These are phyloP conservation scores for Urocyon cinereoargenteus DNA, from an alignment of 2,797 vertebrate species.

Conservation along the genomic window DNA sequence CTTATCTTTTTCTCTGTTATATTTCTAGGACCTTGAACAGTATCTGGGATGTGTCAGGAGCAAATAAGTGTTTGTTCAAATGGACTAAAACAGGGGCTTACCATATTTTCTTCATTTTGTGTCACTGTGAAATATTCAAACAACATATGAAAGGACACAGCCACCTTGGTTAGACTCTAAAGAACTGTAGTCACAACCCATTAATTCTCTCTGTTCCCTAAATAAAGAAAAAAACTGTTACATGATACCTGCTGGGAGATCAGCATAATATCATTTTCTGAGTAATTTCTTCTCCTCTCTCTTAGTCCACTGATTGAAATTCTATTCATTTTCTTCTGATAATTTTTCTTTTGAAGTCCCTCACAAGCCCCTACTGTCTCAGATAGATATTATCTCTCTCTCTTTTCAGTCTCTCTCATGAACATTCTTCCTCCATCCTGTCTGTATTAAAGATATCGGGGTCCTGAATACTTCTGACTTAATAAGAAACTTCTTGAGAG, in stretches of 20 bases:
- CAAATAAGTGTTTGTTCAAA: not conserved
- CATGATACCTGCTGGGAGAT: not conserved
- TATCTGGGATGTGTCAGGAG: not conserved
- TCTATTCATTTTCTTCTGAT: slow-evolving; percentile 21
- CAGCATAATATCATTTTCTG: not conserved
- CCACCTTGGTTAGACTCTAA: not conserved
- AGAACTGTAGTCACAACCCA: not conserved
- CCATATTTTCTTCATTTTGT: not conserved
- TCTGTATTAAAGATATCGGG: not conserved
- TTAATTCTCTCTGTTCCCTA: not conserved
- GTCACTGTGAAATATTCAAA: not conserved
- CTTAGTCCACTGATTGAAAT: slow-evolving; percentile 17
- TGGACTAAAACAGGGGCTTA: not conserved
- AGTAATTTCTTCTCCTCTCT: not conserved
- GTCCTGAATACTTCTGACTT: not conserved
- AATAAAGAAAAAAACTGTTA: not conserved
- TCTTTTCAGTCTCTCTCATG: not conserved
- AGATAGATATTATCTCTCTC: not conserved
- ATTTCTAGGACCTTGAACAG: not conserved
- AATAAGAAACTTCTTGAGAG: not conserved
- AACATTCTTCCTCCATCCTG: not conserved
- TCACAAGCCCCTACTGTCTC: not conserved
- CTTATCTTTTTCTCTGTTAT: not conserved
- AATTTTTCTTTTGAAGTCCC: not conserved
- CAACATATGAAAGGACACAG: not conserved